These are phyloP conservation scores for Sitophilus oryzae DNA, from an alignment of 1,140 invertebrate species.

Conservation along the genomic window DNA sequence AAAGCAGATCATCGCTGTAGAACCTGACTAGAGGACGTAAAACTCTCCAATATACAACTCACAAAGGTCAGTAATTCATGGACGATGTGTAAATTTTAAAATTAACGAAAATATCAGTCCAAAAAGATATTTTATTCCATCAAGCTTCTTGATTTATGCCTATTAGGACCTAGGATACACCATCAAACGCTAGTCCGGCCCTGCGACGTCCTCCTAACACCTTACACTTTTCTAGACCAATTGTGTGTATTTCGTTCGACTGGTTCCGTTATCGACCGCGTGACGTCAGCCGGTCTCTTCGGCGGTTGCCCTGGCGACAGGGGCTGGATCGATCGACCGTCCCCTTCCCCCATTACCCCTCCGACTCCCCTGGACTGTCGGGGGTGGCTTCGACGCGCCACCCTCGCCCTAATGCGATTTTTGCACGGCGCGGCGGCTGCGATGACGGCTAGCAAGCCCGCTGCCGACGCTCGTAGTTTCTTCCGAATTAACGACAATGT, in stretches of 20 bases:
- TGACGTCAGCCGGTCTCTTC: conserved; percentile 18
- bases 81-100: no score
- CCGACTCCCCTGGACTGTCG: background rate
- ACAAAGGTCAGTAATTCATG: no score
- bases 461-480: no score
- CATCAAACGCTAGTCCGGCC: background rate
- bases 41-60: no score
- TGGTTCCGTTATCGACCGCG: conserved; percentile 17
- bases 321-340: conserved; percentile 19
- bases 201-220: background rate
- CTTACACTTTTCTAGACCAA: conserved; percentile 20
- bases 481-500: no score
- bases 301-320: conserved; percentile 16
- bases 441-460: no score
- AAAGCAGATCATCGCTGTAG: no score
- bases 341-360: background rate
- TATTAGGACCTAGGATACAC: background rate
- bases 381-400: background rate
- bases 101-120: no score
- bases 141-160: no score
- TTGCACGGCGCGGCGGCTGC: conserved; percentile 9
- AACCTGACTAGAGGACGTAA: no score
- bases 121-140: no score
- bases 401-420: conserved; percentile 14
- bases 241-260: conserved; percentile 18